phyloP scores from a whole-genome alignment of 2,797 vertebrate species.

The Anguilla megastoma region DNA sequence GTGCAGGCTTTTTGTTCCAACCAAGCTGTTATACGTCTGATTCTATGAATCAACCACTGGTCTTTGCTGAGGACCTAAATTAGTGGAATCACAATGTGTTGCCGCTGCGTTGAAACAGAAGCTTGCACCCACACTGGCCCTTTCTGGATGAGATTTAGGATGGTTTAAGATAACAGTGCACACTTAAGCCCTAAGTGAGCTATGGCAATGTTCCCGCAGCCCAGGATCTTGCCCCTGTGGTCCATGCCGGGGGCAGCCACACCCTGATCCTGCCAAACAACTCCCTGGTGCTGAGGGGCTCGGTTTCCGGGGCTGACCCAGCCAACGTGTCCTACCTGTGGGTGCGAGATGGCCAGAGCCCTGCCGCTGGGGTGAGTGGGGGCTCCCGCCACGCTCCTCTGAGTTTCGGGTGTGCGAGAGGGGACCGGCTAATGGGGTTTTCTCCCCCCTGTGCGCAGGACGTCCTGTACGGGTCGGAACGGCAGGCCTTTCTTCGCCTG shows the following conservation, averaged over 20 bases:
- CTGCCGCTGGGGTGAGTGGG: constrained; percentile 84
- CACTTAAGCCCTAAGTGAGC: not conserved
- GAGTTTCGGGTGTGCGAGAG: not conserved
- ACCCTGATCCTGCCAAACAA: constrained; percentile 85
- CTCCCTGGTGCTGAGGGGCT: constrained; percentile 84
- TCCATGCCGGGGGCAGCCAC: constrained; percentile 84
- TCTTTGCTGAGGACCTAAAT: not conserved
- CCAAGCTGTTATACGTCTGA: not conserved
- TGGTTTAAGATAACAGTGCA: not conserved
- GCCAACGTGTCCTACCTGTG: constrained; percentile 78
- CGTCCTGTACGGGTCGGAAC: constrained; percentile 77
- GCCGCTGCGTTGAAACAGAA: not conserved
- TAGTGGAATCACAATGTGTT: not conserved
- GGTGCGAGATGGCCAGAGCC: constrained; percentile 85
- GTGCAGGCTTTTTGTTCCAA: not conserved
- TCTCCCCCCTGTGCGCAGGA: constrained; percentile 67
- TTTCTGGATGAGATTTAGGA: not conserved
- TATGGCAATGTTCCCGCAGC: constrained; percentile 60
- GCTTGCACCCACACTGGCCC: not conserved
- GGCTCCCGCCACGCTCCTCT: not conserved
- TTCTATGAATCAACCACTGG: not conserved
- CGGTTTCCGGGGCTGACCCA: constrained; percentile 79
- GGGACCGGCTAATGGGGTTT: not conserved
- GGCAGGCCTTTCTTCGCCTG: constrained; percentile 74
- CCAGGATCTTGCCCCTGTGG: constrained; percentile 72